Conservation (phyloP, 1,140 invertebrate genomes). For the Solen grandis region DNA sequence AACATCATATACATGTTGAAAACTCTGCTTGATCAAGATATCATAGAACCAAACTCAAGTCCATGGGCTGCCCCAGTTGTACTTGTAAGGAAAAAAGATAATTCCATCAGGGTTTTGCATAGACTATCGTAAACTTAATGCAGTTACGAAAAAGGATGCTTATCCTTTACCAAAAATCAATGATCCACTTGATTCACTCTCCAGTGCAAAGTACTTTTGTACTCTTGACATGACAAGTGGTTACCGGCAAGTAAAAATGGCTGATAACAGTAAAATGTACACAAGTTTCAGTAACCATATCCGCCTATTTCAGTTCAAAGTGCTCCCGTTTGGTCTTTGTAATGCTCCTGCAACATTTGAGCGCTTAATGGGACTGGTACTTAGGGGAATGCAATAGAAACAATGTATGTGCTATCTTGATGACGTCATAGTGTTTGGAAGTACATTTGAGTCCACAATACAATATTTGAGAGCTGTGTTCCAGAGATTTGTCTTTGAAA, state of each 20-base stretch:
- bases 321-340: conserved; percentile 66
- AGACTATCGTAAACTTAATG: conserved; percentile 79
- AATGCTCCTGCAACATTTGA: conserved; percentile 69
- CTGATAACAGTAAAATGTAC: conserved; percentile 41
- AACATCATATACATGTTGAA: conserved; percentile 56
- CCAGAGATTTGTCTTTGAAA: conserved; percentile 47
- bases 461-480: conserved; percentile 53
- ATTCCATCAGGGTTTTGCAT: conserved; percentile 80
- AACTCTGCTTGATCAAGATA: conserved; percentile 53
- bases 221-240: conserved; percentile 81
- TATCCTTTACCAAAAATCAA: conserved; percentile 63
- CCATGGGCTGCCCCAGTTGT: conserved; percentile 81
- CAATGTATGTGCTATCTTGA: conserved; percentile 55
- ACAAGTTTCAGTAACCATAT: conserved; percentile 46
- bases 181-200: conserved; percentile 31
- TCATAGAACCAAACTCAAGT: conserved; percentile 65
- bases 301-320: conserved; percentile 54
- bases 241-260: conserved; percentile 80
- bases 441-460: conserved; percentile 33
- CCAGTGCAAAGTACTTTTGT: conserved; percentile 77
- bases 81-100: conserved; percentile 80
- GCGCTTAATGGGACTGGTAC: conserved; percentile 64
- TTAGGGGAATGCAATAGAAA: conserved; percentile 50
- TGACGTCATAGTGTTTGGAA: conserved; percentile 56
- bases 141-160: conserved; percentile 49